Evolutionary conservation across 2,113 vertebrate genomes (phyloP).

Genomic region (Embiotoca jacksoni): DNA sequence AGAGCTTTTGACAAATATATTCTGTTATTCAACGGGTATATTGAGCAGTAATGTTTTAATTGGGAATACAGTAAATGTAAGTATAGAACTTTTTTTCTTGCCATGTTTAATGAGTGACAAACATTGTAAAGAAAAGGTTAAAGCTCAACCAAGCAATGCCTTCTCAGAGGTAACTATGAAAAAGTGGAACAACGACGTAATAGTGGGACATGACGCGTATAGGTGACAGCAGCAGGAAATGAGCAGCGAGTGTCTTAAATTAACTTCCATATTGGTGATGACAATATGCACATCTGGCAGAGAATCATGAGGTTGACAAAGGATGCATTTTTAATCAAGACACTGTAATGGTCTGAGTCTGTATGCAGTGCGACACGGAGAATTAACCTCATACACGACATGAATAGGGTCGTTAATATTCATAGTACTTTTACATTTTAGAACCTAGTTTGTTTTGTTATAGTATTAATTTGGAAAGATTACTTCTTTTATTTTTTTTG

Average conservation of each 20-base stretch:
- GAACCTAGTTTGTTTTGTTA: too few species aligned
- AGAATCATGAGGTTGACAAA: conserved; percentile 14
- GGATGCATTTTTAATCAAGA: background rate
- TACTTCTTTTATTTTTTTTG: too few species aligned
- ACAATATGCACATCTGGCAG: conserved; percentile 18
- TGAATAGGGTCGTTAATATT: too few species aligned
- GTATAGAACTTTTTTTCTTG: too few species aligned
- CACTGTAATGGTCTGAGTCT: background rate
- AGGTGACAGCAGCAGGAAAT: conserved; percentile 26
- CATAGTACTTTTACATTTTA: too few species aligned
- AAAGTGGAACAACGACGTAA: conserved; percentile 37
- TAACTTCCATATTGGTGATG: conserved; percentile 10
- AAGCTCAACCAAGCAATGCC: conserved; percentile 7
- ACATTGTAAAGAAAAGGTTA: conserved; percentile 9
- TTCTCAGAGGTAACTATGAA: conserved; percentile 9
- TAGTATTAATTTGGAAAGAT: too few species aligned
- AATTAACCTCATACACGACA: too few species aligned
- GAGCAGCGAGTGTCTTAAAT: conserved; percentile 20
- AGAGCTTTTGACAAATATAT: background rate
- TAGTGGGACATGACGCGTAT: conserved; percentile 26
- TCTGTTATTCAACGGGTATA: too few species aligned
- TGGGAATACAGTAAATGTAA: too few species aligned
- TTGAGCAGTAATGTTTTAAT: too few species aligned
- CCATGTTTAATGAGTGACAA: background rate
- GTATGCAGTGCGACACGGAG: too few species aligned